Base-by-base conservation (phyloP, 2,888 invertebrate genomes). In the Gisinianus flammeolus region DNA sequence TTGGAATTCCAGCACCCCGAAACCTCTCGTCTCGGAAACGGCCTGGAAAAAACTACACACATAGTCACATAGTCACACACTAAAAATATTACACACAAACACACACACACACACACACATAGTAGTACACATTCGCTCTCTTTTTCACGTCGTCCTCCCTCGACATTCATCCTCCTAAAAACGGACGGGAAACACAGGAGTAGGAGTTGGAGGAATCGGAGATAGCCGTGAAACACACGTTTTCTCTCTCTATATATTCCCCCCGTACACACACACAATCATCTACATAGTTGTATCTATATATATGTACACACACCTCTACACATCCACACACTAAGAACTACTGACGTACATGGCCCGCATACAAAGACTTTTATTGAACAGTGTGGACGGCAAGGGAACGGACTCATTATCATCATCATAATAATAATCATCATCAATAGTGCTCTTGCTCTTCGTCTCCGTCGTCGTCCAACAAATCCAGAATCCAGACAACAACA, bases 1-100 rank as follows among this genome's bases (percentile, higher is more conserved):
- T 64, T 35, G 54, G 69, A 71, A 71, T 77, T 77, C 72, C 77
- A 77, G 71, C 71, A 77, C 77, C 77, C 77, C 54, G 52, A 74
- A 74, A 64, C 24, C 3, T 24, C 58, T 52, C 62, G 74, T 74
- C 54, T 52, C 66, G 6, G 31, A 31, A 33, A 22, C 58, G 22
- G 33, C 58, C 62, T 72, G 72, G 58, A 62, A 62, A 58, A 30
- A 28, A 44, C 44, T 19, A 44, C 19, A 28, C 31, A 68, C 31
- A 33, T 19, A 68, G 30, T 68, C 68, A 33, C 33, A 33, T 26
- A 74, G 3, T 58, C 5, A 68, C 44, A 73, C 28, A 33, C 28
- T 33, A 58, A 30, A 73, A 6, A 58, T 1, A 73, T 26, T 33
- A 26, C 73, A 58, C 62, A 73, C 62, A 26, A 2, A 31, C n/a